A percentile compares a stretch with the other conserved stretches of the same genome.
Conservation (phyloP, 1,140 invertebrate genomes). For the Whitmania pigra region DNA sequence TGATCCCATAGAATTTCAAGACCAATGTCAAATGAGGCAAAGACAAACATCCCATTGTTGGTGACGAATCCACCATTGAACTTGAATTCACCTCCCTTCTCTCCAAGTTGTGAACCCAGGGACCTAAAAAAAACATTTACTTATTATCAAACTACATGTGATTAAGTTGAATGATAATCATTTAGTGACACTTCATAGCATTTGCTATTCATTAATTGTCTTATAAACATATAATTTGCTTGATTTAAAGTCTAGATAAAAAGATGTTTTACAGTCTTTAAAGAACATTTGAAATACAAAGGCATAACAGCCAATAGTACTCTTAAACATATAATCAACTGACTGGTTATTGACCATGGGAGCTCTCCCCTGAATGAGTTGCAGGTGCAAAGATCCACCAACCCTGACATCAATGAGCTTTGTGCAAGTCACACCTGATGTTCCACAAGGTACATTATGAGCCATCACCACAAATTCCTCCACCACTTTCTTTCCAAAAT, state of each 20-base stretch:
- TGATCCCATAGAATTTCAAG: constrained; percentile 19
- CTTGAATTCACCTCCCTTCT: background rate
- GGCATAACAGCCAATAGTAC: no score
- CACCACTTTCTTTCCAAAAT: background rate
- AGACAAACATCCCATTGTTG: constrained; percentile 13
- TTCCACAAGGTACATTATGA: constrained; percentile 25
- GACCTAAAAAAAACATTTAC: background rate
- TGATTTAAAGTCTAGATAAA: no score
- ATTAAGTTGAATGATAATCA: background rate
- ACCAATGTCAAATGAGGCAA: constrained; percentile 14
- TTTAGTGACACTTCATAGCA: background rate
- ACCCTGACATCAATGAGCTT: constrained; percentile 22
- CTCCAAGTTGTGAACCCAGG: background rate
- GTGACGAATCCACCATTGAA: constrained; percentile 15
- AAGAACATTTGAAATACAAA: no score
- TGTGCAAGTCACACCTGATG: constrained; percentile 24
- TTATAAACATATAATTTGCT: no score
- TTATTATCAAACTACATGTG: background rate
- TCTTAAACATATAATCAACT: background rate
- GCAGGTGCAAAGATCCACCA: background rate
- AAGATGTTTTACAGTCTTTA: no score
- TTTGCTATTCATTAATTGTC: no score
- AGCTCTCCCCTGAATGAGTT: constrained; percentile 13
- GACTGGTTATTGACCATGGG: background rate
- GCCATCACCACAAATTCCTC: constrained; percentile 11